These are phyloP conservation scores for Enteromius paludinosus DNA, from an alignment of 2,797 vertebrate species.

Conservation along the genomic window DNA sequence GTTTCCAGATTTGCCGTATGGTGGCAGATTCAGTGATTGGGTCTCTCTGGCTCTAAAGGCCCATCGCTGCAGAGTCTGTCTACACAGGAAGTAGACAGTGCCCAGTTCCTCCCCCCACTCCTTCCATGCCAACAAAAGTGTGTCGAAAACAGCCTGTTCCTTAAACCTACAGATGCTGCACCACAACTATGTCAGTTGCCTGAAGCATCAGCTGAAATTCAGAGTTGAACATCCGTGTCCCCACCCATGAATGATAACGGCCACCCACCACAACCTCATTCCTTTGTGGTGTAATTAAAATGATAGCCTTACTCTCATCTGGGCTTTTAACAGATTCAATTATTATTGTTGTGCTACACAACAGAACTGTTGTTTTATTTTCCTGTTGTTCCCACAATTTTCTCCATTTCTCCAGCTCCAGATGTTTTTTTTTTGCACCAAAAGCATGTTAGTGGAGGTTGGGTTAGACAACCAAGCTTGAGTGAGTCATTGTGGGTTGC, in stretches of 20 bases:
- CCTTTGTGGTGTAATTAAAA: conserved; percentile 10
- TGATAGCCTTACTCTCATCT: neutral
- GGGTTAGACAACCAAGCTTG: conserved; percentile 34
- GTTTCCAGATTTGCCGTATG: conserved; percentile 41
- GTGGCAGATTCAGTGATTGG: conserved; percentile 47
- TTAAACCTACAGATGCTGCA: conserved; percentile 45
- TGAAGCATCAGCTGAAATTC: neutral
- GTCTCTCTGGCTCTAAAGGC: conserved; percentile 56
- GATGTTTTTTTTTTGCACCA: conserved; percentile 42
- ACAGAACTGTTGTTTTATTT: conserved; percentile 31
- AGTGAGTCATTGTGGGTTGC: conserved; percentile 71
- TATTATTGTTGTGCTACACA: neutral
- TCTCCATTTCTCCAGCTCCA: conserved; percentile 14
- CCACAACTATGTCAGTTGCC: conserved; percentile 56
- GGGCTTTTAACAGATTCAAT: conserved; percentile 17
- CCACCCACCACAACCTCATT: conserved; percentile 7
- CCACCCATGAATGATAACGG: neutral
- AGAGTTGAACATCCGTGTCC: conserved; percentile 4
- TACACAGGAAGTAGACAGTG: conserved; percentile 40
- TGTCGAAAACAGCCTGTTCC: conserved; percentile 38
- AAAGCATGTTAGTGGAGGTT: conserved; percentile 39
- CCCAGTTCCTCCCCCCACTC: neutral
- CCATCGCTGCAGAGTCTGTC: conserved; percentile 34
- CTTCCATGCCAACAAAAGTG: conserved; percentile 5
- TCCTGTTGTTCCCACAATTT: conserved; percentile 21